phyloP scores from a whole-genome alignment of 1,140 invertebrate species.

The Grapholita molesta region DNA sequence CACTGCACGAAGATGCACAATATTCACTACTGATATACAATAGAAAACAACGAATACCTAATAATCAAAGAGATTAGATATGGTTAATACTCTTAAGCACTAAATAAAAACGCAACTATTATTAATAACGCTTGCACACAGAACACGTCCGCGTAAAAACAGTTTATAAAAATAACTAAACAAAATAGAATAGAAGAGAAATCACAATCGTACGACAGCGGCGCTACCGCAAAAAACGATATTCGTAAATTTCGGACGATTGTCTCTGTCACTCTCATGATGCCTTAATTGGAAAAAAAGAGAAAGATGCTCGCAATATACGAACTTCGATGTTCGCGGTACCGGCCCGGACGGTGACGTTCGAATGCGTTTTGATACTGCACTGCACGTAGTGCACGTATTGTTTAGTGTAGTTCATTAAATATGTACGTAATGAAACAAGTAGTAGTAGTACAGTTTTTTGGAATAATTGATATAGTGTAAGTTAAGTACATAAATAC shows the following conservation, averaged over 20 bases:
- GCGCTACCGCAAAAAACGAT: not conserved
- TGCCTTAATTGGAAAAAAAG: too few species aligned
- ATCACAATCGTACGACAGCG: not conserved
- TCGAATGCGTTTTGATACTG: not conserved
- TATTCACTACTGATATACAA: not conserved
- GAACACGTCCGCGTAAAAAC: not conserved
- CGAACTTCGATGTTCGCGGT: too few species aligned
- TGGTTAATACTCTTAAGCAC: not conserved
- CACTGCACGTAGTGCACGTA: too few species aligned
- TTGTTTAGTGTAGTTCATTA: too few species aligned
- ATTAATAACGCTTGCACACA: not conserved
- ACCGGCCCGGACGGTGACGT: not conserved
- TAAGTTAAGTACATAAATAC: too few species aligned
- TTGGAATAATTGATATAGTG: too few species aligned
- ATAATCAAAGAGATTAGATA: conserved; percentile 5
- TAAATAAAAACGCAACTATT: not conserved
- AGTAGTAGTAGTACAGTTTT: too few species aligned
- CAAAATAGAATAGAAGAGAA: conserved; percentile 11
- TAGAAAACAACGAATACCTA: not conserved
- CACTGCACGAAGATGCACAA: conserved; percentile 6
- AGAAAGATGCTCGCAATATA: too few species aligned
- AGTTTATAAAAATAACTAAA: not conserved
- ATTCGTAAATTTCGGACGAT: too few species aligned
- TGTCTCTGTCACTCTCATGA: too few species aligned
- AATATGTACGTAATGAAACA: too few species aligned